phyloP scores from a whole-genome alignment of 2,797 vertebrate species.

The Spea hammondii region DNA sequence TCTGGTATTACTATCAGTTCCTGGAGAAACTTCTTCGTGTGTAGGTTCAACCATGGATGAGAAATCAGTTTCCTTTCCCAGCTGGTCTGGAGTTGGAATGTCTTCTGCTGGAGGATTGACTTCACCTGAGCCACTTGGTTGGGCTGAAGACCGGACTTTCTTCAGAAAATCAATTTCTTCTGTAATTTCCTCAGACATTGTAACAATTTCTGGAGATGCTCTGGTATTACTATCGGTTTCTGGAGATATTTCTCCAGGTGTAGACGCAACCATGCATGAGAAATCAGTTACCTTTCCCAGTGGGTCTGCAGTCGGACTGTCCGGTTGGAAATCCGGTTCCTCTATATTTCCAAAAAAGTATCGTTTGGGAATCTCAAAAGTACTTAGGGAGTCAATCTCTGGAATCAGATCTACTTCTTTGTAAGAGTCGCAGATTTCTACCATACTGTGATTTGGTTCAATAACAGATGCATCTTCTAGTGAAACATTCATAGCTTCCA shows the following conservation, averaged over 20 bases:
- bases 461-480: not conserved
- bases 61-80: not conserved
- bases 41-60: too few relatives aligned
- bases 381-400: constrained; percentile 6
- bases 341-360: not conserved
- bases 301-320: not conserved
- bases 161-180: too few relatives aligned
- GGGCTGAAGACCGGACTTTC: too few relatives aligned
- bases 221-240: too few relatives aligned
- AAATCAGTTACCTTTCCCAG: not conserved
- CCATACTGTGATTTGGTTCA: not conserved
- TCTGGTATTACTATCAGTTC: too few relatives aligned
- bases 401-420: constrained; percentile 19
- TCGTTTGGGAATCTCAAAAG: not conserved
- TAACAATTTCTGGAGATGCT: not conserved
- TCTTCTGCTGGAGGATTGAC: too few relatives aligned
- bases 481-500: not conserved
- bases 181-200: not conserved
- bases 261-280: too few relatives aligned
- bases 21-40: not conserved
- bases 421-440: not conserved
- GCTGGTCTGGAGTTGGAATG: not conserved
- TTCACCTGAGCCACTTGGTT: too few relatives aligned
- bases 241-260: not conserved
- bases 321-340: not conserved